These are phyloP conservation scores for Diabrotica undecimpunctata DNA, from an alignment of 1,140 invertebrate species.

Conservation along the genomic window DNA sequence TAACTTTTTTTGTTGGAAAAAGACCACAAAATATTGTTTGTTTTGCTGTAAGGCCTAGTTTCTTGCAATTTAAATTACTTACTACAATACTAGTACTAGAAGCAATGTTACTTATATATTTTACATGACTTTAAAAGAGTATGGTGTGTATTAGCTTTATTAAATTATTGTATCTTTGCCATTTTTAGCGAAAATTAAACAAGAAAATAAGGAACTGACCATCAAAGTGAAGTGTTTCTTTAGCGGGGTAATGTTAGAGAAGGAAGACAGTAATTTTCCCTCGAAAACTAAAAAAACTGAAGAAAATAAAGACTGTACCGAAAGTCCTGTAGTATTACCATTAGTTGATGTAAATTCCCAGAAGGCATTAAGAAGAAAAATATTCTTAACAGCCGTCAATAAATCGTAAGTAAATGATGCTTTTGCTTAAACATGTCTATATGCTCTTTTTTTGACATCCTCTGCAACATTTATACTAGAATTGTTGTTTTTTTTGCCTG, in stretches of 20 bases:
- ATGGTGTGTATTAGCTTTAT: too few relatives aligned
- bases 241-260: constrained; percentile 41
- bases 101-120: too few relatives aligned
- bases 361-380: constrained; percentile 54
- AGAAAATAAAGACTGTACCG: constrained; percentile 38
- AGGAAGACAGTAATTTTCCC: constrained; percentile 35
- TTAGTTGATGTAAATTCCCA: constrained; percentile 55
- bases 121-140: too few relatives aligned
- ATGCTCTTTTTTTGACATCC: not conserved
- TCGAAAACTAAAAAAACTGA: constrained; percentile 31
- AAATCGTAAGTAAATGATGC: constrained; percentile 45
- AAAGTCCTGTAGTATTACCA: constrained; percentile 48
- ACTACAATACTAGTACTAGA: too few relatives aligned
- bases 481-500: not conserved
- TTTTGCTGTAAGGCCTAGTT: too few relatives aligned
- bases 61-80: too few relatives aligned
- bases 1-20: too few relatives aligned
- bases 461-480: not conserved
- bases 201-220: constrained; percentile 54
- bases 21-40: too few relatives aligned
- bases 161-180: not conserved
- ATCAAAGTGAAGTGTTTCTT: constrained; percentile 57
- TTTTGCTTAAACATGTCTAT: not conserved
- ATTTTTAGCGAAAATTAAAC: constrained; percentile 43
- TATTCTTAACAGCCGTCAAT: constrained; percentile 55